These are phyloP conservation scores for Cydia strobilella DNA, from an alignment of 1,140 invertebrate species.

Conservation along the genomic window DNA sequence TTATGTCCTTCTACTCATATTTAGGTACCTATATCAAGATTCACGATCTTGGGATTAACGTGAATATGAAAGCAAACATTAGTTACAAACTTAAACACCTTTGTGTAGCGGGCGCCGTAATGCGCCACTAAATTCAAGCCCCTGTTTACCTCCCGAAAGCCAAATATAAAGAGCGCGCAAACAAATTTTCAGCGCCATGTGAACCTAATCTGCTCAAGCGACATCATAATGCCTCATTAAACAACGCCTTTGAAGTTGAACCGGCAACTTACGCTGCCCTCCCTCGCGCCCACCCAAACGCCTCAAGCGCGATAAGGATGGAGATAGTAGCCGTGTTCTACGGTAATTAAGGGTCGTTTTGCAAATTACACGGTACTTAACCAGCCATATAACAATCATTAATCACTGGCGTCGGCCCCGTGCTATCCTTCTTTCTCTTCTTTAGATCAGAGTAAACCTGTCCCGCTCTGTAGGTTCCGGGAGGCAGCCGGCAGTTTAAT, in stretches of 20 bases:
- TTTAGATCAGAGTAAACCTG: conserved; percentile 26
- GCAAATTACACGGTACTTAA: conserved; percentile 82
- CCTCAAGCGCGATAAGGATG: conserved; percentile 57
- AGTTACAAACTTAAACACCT: conserved; percentile 28
- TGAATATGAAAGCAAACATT: conserved; percentile 26
- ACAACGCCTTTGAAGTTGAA: conserved; percentile 67
- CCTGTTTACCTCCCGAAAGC: conserved; percentile 66
- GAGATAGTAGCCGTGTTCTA: conserved; percentile 71
- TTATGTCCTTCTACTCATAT: neutral
- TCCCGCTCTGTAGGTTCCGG: conserved; percentile 46
- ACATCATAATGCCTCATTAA: conserved; percentile 79
- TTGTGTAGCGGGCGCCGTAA: conserved; percentile 35
- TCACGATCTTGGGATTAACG: neutral
- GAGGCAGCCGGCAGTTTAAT: conserved; percentile 73
- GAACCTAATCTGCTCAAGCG: conserved; percentile 73
- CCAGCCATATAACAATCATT: conserved; percentile 81
- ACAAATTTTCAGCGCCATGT: conserved; percentile 66
- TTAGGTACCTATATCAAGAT: neutral
- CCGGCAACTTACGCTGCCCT: conserved; percentile 47
- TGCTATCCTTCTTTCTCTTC: conserved; percentile 50
- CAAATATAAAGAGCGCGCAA: conserved; percentile 77
- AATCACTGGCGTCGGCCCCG: conserved; percentile 68
- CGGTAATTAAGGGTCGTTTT: conserved; percentile 82
- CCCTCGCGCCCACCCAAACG: conserved; percentile 46
- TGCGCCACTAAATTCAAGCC: conserved; percentile 50